Conservation (phyloP, 2,797 vertebrate species). For the Dipus sagitta region DNA sequence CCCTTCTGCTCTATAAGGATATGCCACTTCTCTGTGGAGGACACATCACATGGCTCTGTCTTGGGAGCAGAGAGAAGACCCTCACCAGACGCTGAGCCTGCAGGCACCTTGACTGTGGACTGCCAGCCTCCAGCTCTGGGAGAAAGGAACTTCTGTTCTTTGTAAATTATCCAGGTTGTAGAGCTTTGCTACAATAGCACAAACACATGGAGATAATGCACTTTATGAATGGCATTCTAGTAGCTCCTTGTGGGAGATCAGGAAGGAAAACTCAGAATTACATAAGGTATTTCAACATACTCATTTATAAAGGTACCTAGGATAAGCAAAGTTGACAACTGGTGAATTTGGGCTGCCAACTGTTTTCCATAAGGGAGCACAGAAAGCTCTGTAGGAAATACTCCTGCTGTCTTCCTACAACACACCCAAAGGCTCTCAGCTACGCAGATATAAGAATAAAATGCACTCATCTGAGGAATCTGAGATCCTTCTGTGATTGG, state of each 20-base stretch:
- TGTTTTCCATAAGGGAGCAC: background rate
- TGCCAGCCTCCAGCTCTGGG: background rate
- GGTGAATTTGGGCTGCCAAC: background rate
- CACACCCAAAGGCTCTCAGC: background rate
- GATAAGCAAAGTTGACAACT: background rate
- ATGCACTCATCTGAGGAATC: background rate
- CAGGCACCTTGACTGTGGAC: too few species aligned
- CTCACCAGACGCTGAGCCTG: background rate
- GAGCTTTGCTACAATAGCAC: background rate
- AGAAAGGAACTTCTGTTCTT: background rate
- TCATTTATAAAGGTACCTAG: background rate
- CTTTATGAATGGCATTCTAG: background rate
- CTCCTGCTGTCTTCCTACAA: background rate
- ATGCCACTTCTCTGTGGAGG: too few species aligned
- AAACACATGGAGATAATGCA: background rate
- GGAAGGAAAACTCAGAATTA: background rate
- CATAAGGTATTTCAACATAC: background rate
- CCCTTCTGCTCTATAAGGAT: background rate
- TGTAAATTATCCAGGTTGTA: background rate
- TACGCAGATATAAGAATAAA: background rate
- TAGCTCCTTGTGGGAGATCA: background rate
- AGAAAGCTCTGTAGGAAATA: background rate
- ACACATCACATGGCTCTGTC: background rate
- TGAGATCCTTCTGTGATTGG: background rate
- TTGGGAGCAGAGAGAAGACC: background rate